Percentiles rank a stretch among this genome's conserved stretches.
Conservation (phyloP, 2,113 vertebrate genomes). For the Psammodynastes pulverulentus region DNA sequence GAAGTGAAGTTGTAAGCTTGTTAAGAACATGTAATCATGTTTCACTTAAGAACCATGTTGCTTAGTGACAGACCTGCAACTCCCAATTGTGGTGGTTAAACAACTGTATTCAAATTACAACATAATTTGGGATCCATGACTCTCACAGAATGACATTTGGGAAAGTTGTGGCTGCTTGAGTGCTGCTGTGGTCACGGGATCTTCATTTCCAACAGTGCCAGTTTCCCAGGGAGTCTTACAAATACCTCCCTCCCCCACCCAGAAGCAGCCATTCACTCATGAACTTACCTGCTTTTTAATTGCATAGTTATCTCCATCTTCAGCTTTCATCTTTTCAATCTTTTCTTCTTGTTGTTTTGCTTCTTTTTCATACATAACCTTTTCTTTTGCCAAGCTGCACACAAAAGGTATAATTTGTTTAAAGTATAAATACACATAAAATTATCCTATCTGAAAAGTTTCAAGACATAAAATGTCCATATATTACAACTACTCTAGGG, state of each 20-base stretch:
- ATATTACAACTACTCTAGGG: neutral
- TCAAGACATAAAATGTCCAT: neutral
- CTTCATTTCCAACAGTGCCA: neutral
- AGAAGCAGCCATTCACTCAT: neutral
- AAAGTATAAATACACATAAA: neutral
- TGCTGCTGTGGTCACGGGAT: neutral
- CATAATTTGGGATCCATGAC: neutral
- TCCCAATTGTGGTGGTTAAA: neutral
- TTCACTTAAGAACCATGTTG: neutral
- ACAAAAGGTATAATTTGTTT: constrained; percentile 46
- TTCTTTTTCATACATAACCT: constrained; percentile 87
- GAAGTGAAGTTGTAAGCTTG: neutral
- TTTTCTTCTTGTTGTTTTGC: constrained; percentile 91
- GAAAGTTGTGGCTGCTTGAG: neutral
- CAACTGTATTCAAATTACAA: neutral
- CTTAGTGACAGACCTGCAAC: neutral
- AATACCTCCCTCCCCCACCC: neutral
- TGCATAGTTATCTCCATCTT: constrained; percentile 81
- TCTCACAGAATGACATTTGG: neutral
- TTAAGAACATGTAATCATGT: neutral
- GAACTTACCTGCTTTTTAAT: constrained; percentile 88
- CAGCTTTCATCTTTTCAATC: constrained; percentile 86
- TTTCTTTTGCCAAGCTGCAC: constrained; percentile 88
- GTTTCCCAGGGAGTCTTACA: neutral
- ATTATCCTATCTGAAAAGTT: neutral